Percentiles rank a stretch among this genome's conserved stretches.
Conservation (phyloP, 2,888 invertebrate species). For the Mythimna ferrago region DNA sequence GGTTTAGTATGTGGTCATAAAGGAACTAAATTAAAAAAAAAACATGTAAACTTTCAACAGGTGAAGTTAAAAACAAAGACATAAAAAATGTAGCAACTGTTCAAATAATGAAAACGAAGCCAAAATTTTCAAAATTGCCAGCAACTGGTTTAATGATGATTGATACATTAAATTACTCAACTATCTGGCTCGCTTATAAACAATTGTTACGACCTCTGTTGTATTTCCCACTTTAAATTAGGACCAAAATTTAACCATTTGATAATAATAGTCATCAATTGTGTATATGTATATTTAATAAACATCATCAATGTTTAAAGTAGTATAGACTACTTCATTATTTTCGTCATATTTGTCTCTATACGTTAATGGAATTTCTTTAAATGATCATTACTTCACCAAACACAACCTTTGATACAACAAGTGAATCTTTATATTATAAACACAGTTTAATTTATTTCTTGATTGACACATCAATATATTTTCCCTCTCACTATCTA, state of each 20-base stretch:
- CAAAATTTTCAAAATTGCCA: slow-evolving; percentile 25
- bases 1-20: no score
- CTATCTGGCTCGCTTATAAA: slow-evolving; percentile 27
- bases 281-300: not conserved
- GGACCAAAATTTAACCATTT: not conserved
- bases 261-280: not conserved
- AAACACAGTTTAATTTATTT: not conserved
- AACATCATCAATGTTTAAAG: not conserved
- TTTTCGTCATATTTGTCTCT: no score
- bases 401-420: not conserved
- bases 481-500: no score
- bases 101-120: slow-evolving; percentile 29
- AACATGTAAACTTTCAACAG: no score
- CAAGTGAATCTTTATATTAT: no score
- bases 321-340: not conserved
- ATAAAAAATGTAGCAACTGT: not conserved
- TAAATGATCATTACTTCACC: not conserved
- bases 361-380: no score
- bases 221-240: slow-evolving; percentile 7
- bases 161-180: slow-evolving; percentile 50
- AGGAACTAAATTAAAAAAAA: not conserved
- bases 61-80: not conserved
- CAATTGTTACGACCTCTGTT: slow-evolving; percentile 42
- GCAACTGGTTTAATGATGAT: slow-evolving; percentile 49
- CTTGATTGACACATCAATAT: not conserved